These are phyloP conservation scores for Acholoe squamosa DNA, from an alignment of 2,888 invertebrate species.

Conservation along the genomic window DNA sequence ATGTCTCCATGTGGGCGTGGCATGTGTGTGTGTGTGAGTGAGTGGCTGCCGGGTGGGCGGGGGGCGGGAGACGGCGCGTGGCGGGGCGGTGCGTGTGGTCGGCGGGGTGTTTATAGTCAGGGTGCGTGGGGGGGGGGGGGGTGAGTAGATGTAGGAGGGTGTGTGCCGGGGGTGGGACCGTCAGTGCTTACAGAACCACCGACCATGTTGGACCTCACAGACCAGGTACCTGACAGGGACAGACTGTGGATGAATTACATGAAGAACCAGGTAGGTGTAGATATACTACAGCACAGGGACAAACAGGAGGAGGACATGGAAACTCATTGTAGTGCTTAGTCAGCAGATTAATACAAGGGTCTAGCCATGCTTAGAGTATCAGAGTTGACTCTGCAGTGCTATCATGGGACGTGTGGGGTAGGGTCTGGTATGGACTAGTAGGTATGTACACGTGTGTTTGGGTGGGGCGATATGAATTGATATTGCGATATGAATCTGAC, in stretches of 20 bases:
- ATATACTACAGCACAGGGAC: too few species aligned
- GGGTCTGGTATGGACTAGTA: too few species aligned
- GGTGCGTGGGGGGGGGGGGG: neutral
- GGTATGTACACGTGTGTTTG: too few species aligned
- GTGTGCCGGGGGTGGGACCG: neutral
- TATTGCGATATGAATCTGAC: too few species aligned
- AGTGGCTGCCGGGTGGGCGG: neutral
- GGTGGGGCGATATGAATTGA: too few species aligned
- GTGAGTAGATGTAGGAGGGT: neutral
- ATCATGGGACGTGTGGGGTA: too few species aligned
- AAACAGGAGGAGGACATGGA: too few species aligned
- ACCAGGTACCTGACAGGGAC: slow-evolving; percentile 16
- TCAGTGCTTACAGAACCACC: neutral
- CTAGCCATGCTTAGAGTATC: too few species aligned
- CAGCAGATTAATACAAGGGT: too few species aligned
- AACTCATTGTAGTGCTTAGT: too few species aligned
- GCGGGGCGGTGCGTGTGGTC: neutral
- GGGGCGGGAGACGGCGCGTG: neutral
- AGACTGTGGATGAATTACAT: neutral
- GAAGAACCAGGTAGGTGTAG: slow-evolving; percentile 16
- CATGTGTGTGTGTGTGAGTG: neutral
- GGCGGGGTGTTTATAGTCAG: neutral
- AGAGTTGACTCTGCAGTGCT: too few species aligned
- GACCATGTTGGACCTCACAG: slow-evolving; percentile 43
- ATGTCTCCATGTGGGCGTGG: too few species aligned